Evolutionary conservation across 2,888 invertebrate species (phyloP).

Genomic region (Drosophila aldrichi): DNA sequence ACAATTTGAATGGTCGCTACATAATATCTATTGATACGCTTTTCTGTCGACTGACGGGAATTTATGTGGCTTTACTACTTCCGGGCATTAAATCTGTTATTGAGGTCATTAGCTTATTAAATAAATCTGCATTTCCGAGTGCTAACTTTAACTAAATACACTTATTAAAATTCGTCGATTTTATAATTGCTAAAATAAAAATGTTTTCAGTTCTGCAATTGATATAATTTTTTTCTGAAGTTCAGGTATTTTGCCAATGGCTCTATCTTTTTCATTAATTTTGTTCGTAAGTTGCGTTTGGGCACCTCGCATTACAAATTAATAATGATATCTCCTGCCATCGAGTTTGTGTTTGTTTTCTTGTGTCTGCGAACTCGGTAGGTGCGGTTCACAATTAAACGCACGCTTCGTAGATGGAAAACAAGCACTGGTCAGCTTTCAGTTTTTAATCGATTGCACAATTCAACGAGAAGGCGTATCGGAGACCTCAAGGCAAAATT

Average conservation of each 20-base stretch:
- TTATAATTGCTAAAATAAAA: background rate
- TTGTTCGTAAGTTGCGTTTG: constrained; percentile 1
- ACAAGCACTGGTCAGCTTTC: constrained; percentile 50
- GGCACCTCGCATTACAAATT: background rate
- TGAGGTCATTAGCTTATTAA: constrained; percentile 7
- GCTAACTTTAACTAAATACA: background rate
- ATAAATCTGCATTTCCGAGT: background rate
- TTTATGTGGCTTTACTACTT: constrained; percentile 34
- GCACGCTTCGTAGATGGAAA: constrained; percentile 52
- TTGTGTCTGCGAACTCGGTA: constrained; percentile 27
- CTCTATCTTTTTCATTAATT: constrained; percentile 26
- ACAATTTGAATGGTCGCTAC: constrained; percentile 26
- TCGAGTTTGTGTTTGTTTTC: background rate
- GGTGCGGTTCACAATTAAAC: constrained; percentile 58
- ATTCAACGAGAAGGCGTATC: constrained; percentile 51
- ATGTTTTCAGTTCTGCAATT: background rate
- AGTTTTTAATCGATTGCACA: constrained; percentile 55
- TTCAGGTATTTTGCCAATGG: background rate
- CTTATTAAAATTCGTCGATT: background rate
- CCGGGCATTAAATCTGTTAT: constrained; percentile 13
- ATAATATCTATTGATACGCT: constrained; percentile 33
- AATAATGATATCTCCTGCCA: constrained; percentile 5
- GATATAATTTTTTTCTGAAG: background rate
- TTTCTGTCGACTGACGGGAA: constrained; percentile 26
- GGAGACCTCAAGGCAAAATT: constrained; percentile 25